These are phyloP conservation scores for Platysternon megacephalum DNA, from an alignment of 2,113 vertebrate genomes.

Conservation along the genomic window DNA sequence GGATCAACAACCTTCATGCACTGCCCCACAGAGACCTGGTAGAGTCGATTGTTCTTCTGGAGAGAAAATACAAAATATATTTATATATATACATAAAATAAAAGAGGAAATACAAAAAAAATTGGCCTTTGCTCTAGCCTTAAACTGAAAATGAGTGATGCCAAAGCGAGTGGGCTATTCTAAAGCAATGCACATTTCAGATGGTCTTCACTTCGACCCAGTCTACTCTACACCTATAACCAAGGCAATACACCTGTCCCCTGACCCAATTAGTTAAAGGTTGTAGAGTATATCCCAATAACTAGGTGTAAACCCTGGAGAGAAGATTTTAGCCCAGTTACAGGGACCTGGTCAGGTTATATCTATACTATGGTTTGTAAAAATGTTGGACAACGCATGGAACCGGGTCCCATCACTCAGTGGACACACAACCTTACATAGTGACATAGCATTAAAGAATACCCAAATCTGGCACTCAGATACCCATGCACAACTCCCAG, in stretches of 20 bases:
- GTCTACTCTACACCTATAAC: not conserved
- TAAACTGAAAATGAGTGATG: not conserved
- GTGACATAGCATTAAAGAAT: not conserved
- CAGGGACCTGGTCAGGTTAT: not conserved
- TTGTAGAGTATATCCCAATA: not conserved
- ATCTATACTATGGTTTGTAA: not conserved
- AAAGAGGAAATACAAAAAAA: not conserved
- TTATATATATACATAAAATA: not conserved
- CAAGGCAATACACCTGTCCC: not conserved
- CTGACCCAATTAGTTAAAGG: not conserved
- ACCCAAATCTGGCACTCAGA: not conserved
- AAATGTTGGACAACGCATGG: not conserved
- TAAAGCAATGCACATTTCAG: not conserved
- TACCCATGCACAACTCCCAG: not conserved
- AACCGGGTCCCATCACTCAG: rapidly evolving
- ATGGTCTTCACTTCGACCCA: not conserved
- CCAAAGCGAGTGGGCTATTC: not conserved
- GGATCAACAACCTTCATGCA: slow-evolving; percentile 86
- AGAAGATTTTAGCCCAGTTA: rapidly evolving
- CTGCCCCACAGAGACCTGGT: slow-evolving; percentile 96
- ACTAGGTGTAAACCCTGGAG: not conserved
- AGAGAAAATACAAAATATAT: not conserved
- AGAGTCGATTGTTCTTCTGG: slow-evolving; percentile 90
- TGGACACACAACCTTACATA: not conserved
- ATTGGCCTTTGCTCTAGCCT: not conserved